Evolutionary conservation across 2,797 vertebrate species (phyloP), one percentile per base, ranked within the genome.

Genomic region (Oophaga sylvatica): DNA sequence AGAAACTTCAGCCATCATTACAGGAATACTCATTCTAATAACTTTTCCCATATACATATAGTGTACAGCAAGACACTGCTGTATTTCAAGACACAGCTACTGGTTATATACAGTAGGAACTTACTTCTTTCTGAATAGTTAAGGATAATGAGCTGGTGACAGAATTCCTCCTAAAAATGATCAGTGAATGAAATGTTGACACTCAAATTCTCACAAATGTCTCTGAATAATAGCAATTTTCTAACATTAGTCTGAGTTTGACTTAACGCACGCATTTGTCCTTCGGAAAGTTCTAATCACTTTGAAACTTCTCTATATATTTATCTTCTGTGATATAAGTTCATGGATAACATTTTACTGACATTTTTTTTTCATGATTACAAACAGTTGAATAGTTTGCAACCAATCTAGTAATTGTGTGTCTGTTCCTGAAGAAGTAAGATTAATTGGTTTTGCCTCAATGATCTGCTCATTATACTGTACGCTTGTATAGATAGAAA

Each of bases 401-500:
- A 87, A 31, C 62, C 87, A 87, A 79, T 83, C 35, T 83, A 26
- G 70, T 83, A 78, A 83, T 78, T 87, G 75, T 76, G 73, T 80
- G 81, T 60, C 81, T 88, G 75, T 83, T 88, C 48, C 75, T 22
- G 73, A 60, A 87, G 68, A 87, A 83, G 86, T 76, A 83, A 84
- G 75, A 88, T 84, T 84, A 88, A 88, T 88, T 88, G 87, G 87
- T 79, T 84, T 71, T 84, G 81, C 87, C 75, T 88, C 81, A 80
- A 45, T 88, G 81, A 84, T 79, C 81, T 88, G 81, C 81, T 88
- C 87, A 88, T 84, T 88, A 84, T 79, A 83, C 56, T 71, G 67
- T 83, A 57, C 65, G 57, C 29, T 80, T 88, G 65, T 86, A 45
- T 56, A 78, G 81, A 70, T 71, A 84, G 81, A 71, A 67, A 26